Base-by-base conservation (phyloP, 23 tunicate species). In the Clavelina lepadiformis region DNA sequence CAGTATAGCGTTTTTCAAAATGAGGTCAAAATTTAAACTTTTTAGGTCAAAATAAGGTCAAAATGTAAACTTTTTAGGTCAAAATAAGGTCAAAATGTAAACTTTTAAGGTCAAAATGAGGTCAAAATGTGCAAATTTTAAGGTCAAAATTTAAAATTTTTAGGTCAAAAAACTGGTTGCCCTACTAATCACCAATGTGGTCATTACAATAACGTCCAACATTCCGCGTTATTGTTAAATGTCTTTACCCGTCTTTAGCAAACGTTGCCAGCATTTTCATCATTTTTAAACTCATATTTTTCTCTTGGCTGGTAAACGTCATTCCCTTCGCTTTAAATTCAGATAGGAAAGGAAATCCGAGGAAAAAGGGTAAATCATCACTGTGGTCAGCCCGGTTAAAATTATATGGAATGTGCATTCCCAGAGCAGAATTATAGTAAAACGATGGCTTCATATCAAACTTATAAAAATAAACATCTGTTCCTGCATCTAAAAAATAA, bases 291-390 rank as follows among this genome's bases (percentile, higher is more conserved):
- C 97, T 89, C 1, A 75, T 20, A 13, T 67, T 29, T 34, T 54
- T 52, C 64, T 89, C 97, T 2, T 46, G 54, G 0, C 46, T 56
- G 6, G 97, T 74, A 38, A 89, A 89, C 46, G 57, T 69, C 52
- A 89, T 5, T 20, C 86, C 83, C n/a, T 65, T 72, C 35, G 44
- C 63, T 0, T 56, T 23, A 15, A 74, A 50, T 49, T 64, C 75
- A 2, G 70, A 51, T 25, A 89, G 28, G 31, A 89, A 89, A 33
- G 97, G 97, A 46, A 75, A 58, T n/a, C 97, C 97, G 30, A 81
- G 60, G 3, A 81, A 34, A 34, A 74, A 81, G 2, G 69, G 65
- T 7, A 67, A 34, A 63, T 82, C 97, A 33, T 89, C 97, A n/a
- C 53, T 18, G 37, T 89, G 97, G 56, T 89, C 97, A 19, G 97